A percentile compares a stretch with the other conserved stretches of the same genome.
phyloP scores from a whole-genome alignment of 2,888 invertebrate genomes.

The Synergus gifuensis region DNA sequence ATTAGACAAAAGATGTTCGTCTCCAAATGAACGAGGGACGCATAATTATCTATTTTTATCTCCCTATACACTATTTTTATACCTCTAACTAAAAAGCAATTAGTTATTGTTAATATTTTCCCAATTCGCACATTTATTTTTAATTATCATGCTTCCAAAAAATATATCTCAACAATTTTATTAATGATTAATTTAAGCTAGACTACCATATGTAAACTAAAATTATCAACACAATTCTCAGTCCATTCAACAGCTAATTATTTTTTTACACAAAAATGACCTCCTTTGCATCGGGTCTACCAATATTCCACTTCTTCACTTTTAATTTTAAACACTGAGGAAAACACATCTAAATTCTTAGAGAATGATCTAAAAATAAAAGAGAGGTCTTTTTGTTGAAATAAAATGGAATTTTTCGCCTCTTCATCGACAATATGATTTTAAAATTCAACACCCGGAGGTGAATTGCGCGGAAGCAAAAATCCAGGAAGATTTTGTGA shows the following conservation, averaged over 20 bases:
- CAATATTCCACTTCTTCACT: constrained; percentile 9
- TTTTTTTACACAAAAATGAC: background rate
- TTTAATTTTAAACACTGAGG: constrained; percentile 19
- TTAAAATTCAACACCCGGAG: background rate
- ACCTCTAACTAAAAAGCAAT: background rate
- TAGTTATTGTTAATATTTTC: background rate
- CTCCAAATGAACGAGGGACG: background rate
- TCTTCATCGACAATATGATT: background rate
- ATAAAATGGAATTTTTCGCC: background rate
- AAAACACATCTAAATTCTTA: background rate
- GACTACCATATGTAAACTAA: background rate
- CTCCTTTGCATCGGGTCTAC: background rate
- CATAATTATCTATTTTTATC: background rate
- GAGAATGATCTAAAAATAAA: constrained; percentile 25
- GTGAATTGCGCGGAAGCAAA: background rate
- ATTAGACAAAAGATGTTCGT: background rate
- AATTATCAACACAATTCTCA: background rate
- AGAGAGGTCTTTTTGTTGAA: background rate
- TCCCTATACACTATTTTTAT: background rate
- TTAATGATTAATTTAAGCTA: background rate
- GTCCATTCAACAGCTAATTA: background rate
- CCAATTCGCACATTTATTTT: background rate
- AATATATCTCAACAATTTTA: background rate
- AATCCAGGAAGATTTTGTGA: constrained; percentile 5
- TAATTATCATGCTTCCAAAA: background rate